A percentile compares a stretch with the other conserved stretches of the same genome.
phyloP scores from a whole-genome alignment of 2,888 invertebrate species.

The Punctoribates punctum region DNA sequence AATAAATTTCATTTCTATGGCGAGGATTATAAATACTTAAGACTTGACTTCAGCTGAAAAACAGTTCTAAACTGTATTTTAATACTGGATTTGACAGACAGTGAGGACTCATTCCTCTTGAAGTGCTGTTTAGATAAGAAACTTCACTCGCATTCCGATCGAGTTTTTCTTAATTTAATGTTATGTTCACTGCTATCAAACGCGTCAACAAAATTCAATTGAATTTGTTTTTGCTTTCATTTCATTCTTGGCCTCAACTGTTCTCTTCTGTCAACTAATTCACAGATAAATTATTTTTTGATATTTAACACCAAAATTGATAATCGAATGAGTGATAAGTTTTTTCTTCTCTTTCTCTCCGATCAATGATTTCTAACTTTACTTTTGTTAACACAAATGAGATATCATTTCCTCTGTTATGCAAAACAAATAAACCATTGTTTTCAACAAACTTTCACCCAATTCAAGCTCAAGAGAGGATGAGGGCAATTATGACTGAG shows the following conservation, averaged over 20 bases:
- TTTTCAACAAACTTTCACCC: too few relatives aligned
- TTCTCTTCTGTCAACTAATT: constrained; percentile 4
- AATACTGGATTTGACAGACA: constrained; percentile 20
- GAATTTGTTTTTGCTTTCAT: constrained; percentile 14
- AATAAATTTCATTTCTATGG: background rate
- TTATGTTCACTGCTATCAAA: constrained; percentile 14
- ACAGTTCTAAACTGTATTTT: background rate
- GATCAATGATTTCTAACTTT: background rate
- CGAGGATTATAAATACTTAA: constrained; percentile 5
- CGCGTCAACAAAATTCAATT: background rate
- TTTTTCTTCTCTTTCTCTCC: background rate
- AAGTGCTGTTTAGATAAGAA: constrained; percentile 21
- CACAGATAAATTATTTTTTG: constrained; percentile 17
- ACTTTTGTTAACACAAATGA: background rate
- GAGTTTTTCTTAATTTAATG: constrained; percentile 29
- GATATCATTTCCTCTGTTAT: background rate
- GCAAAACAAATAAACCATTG: too few relatives aligned
- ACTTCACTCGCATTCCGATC: constrained; percentile 18
- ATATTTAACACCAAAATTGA: background rate
- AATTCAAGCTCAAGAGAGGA: too few relatives aligned
- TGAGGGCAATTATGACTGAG: too few relatives aligned
- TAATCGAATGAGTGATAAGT: background rate
- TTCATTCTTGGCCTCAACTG: background rate
- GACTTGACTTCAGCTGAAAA: background rate
- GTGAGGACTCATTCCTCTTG: background rate